Conservation (phyloP, 2,797 vertebrate genomes). For the Myripristis murdjan region DNA sequence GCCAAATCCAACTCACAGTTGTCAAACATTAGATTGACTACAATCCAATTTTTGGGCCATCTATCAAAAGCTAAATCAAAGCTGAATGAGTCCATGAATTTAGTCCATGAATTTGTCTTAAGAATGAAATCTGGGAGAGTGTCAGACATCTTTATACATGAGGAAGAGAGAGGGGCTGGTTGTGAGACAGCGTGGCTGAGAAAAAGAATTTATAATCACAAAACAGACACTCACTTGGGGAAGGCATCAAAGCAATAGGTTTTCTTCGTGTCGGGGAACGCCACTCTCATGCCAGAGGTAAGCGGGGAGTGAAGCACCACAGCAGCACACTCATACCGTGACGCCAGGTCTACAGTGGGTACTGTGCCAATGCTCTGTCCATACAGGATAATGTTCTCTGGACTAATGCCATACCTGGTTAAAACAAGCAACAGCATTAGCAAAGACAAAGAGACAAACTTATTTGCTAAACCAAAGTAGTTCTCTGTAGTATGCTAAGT, state of each 20-base stretch:
- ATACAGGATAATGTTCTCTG: slow-evolving; percentile 95
- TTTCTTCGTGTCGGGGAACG: slow-evolving; percentile 97
- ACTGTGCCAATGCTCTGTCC: slow-evolving; percentile 97
- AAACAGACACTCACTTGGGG: slow-evolving; percentile 89
- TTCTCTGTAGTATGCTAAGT: too few species aligned
- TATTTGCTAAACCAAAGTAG: neutral
- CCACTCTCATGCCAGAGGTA: slow-evolving; percentile 96
- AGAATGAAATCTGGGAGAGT: neutral
- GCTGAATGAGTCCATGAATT: neutral
- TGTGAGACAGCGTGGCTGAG: neutral
- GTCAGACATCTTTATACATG: neutral
- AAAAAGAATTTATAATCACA: neutral
- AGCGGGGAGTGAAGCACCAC: slow-evolving; percentile 96
- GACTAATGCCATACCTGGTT: slow-evolving; percentile 93
- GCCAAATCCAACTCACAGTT: neutral
- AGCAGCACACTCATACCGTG: slow-evolving; percentile 95
- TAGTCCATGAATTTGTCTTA: too few species aligned
- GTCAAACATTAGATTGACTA: neutral
- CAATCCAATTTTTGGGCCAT: neutral
- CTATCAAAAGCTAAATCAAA: too few species aligned
- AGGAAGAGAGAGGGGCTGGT: neutral
- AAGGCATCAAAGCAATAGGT: slow-evolving; percentile 98
- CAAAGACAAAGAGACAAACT: slow-evolving; percentile 4
- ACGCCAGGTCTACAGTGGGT: slow-evolving; percentile 95
- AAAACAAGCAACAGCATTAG: neutral